Evolutionary conservation across 2,113 vertebrate genomes (phyloP), one percentile per base, ranked within the genome.

Genomic region (Macrotus californicus): DNA sequence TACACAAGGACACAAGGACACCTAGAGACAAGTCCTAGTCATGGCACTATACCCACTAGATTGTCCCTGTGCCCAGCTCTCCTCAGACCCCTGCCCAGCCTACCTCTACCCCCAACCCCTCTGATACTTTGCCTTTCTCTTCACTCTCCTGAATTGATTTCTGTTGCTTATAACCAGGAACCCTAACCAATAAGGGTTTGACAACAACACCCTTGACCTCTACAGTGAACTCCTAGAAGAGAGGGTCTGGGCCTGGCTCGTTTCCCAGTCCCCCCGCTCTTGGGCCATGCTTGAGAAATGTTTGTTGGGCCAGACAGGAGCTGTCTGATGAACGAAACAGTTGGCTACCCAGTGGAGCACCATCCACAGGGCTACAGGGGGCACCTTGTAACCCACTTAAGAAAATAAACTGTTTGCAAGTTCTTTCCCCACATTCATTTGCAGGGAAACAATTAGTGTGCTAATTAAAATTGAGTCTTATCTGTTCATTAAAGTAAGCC

Each of bases 391-490:
- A 94, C 96, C 97, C 95, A 97, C 91, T 97, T 96, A 96, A 93
- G 96, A 94, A 97, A 97, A 96, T 69, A 97, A 96, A 97, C 85
- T 80, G 95, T 96, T 81, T 15, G 52, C 66, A 59, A 86, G 84
- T 79, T 82, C 82, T 80, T 54, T 22, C 56, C 70, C 73, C 56
- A 36, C 82, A 16, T 59, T 61, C 82, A 24, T 96, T 93, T 95
- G 93, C 84, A 91, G 48, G 93, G 94, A 95, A 86, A 97, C 96
- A 92, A 95, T 97, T 93, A 96, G 88, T 72, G 91, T 79, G 92
- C 96, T 97, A 97, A 97, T 96, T 97, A 96, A 96, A 97, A 96
- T 36, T 0, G 91, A 96, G 95, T 87, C 95, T 95, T 97, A 92
- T 97, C 94, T 95, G 88, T 95, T 97, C 70, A 61, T 93, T 89